A percentile compares a stretch with the other conserved stretches of the same genome.
phyloP scores from a whole-genome alignment of 2,797 vertebrate genomes.

The Erithacus rubecula region DNA sequence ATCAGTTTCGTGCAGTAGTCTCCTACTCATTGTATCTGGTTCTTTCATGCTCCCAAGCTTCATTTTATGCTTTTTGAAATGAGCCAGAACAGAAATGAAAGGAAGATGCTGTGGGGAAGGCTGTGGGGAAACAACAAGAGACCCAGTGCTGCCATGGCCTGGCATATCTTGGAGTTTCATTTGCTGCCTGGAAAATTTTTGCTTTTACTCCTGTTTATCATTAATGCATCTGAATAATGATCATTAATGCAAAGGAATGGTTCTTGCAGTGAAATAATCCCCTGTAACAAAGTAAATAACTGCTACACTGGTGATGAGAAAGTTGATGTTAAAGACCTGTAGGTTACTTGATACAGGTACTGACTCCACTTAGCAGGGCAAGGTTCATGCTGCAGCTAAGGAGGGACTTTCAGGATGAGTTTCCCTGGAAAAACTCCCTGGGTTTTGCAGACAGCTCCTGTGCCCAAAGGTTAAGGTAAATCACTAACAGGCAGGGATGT shows the following conservation, averaged over 20 bases:
- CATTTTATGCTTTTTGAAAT: background rate
- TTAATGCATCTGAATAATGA: background rate
- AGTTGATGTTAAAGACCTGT: background rate
- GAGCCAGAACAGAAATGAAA: background rate
- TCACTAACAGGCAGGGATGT: background rate
- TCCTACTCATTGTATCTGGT: background rate
- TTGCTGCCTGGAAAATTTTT: background rate
- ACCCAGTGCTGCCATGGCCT: rapidly evolving
- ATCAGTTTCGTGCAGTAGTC: background rate
- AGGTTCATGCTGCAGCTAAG: background rate
- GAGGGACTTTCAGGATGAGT: background rate
- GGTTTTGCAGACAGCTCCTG: background rate
- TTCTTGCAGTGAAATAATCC: background rate
- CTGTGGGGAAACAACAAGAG: background rate
- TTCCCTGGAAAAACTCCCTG: background rate
- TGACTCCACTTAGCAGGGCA: background rate
- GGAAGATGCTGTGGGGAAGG: background rate
- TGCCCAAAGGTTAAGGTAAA: background rate
- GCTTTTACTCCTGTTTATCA: background rate
- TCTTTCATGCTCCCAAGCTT: background rate
- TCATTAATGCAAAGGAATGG: background rate
- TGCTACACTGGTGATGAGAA: background rate
- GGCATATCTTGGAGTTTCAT: background rate
- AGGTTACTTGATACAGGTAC: background rate
- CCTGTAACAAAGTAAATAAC: background rate